Base-by-base conservation (phyloP, 2,888 invertebrate species). In the Yponomeuta plumbellus region DNA sequence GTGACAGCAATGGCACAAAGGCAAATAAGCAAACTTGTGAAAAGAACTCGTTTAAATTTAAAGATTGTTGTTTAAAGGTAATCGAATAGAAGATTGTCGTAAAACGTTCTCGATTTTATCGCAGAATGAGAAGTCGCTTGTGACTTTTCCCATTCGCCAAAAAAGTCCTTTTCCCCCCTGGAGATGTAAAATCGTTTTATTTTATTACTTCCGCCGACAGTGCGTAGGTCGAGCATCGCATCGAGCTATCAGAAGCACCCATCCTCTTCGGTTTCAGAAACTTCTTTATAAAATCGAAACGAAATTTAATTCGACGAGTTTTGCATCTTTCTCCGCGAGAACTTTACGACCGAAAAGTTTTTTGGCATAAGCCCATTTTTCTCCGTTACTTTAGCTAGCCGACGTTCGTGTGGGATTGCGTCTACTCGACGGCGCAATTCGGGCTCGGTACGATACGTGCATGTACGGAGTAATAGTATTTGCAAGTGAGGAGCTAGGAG, bases 171-270 rank as follows among this genome's bases (percentile, higher is more conserved):
- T 85, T 86, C 86, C 88, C 26, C 87, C 87, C 84, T 81, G 81
- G 83, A 88, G 88, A 90, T 89, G 90, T 90, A 88, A 90, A 91
- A 90, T 89, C 88, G 89, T 90, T 91, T 91, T 88, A 90, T 91
- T 91, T 89, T 91, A 90, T 90, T 88, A 88, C 88, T 88, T 88
- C 88, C 88, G 80, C 80, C 84, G 83, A 21, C 66, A 66, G 61
- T 61, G 56, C 61, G 65, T 65, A 57, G 52, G 85, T 89, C 34
- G 34, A 34, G 34, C 34, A 34, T 34, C 34, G 88, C 88, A 89
- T 86, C 85, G 84, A 83, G 86, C 86, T 85, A 87, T 84, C 82
- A 80, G 77, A 77, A 80, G 78, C 80, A 77, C 78, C 79, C 79
- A 79, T 82, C 80, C 78, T 80, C 76, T 76, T 76, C 77, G 75